phyloP scores from a whole-genome alignment of 2,888 invertebrate genomes.

The Odontothrips loti region DNA sequence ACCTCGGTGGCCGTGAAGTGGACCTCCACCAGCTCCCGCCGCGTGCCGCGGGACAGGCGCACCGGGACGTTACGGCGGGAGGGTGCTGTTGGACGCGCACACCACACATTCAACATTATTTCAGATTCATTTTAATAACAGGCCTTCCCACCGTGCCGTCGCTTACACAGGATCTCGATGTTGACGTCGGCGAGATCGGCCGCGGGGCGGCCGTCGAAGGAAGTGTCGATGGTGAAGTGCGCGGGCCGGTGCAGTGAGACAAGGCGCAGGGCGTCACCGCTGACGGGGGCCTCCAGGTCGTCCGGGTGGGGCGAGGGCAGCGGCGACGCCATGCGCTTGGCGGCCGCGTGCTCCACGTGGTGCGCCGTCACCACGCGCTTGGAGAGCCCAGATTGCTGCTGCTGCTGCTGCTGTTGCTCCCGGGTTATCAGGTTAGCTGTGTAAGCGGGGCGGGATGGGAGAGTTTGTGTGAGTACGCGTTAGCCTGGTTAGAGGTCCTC shows the following conservation, averaged over 20 bases:
- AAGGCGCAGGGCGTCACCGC: conserved; percentile 59
- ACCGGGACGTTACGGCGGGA: conserved; percentile 46
- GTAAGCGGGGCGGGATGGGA: not conserved
- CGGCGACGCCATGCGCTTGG: conserved; percentile 4
- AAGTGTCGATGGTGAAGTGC: conserved; percentile 53
- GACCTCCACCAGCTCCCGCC: conserved; percentile 40
- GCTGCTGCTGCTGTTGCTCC: not conserved
- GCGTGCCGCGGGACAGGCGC: conserved; percentile 43
- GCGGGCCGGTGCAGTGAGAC: conserved; percentile 57
- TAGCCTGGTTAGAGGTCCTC: not conserved
- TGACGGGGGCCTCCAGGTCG: conserved; percentile 44
- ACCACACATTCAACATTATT: too few species aligned
- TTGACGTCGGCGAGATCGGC: not conserved
- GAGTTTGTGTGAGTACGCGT: not conserved
- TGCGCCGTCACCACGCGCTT: conserved; percentile 12
- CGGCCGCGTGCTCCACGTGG: not conserved
- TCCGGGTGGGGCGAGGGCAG: conserved; percentile 14
- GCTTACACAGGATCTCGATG: conserved; percentile 13
- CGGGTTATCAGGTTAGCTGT: conserved; percentile 19
- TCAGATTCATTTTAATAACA: too few species aligned
- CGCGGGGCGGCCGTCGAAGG: conserved; percentile 42
- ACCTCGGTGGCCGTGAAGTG: conserved; percentile 54
- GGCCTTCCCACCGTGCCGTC: too few species aligned
- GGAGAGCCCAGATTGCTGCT: not conserved
- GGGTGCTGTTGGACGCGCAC: conserved; percentile 44